Conservation (phyloP, 2,888 invertebrate species). For the Ormyrus pomaceus region DNA sequence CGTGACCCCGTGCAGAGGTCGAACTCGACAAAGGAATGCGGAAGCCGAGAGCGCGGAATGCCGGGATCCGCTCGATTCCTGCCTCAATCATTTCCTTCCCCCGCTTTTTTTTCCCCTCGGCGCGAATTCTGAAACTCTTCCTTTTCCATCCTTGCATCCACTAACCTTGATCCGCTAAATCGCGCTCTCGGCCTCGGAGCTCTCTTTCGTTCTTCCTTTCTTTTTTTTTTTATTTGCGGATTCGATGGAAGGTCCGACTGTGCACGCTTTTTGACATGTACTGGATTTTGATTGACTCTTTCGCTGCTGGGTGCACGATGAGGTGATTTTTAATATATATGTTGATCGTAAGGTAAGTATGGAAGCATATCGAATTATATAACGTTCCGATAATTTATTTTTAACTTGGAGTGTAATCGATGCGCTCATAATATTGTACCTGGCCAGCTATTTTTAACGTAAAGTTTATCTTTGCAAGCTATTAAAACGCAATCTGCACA, state of each 20-base stretch:
- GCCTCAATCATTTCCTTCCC: slow-evolving; percentile 41
- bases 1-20: slow-evolving; percentile 17
- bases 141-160: background rate
- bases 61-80: slow-evolving; percentile 25
- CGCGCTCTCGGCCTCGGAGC: background rate
- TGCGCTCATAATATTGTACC: background rate
- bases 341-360: too few relatives aligned
- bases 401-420: background rate
- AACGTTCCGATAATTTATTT: background rate
- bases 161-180: slow-evolving; percentile 27
- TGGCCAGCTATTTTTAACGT: background rate
- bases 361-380: too few relatives aligned
- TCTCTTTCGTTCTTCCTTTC: background rate
- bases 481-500: too few relatives aligned
- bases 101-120: slow-evolving; percentile 2
- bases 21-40: slow-evolving; percentile 34
- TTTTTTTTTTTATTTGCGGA: too few relatives aligned
- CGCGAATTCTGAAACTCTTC: slow-evolving; percentile 20
- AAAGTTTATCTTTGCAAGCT: background rate
- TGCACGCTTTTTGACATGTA: too few relatives aligned
- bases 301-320: too few relatives aligned
- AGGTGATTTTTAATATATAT: too few relatives aligned
- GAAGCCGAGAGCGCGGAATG: slow-evolving; percentile 32
- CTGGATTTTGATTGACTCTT: too few relatives aligned
- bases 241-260: too few relatives aligned